These are phyloP conservation scores for Manis pentadactyla DNA, from an alignment of 2,797 vertebrate genomes.

Conservation along the genomic window DNA sequence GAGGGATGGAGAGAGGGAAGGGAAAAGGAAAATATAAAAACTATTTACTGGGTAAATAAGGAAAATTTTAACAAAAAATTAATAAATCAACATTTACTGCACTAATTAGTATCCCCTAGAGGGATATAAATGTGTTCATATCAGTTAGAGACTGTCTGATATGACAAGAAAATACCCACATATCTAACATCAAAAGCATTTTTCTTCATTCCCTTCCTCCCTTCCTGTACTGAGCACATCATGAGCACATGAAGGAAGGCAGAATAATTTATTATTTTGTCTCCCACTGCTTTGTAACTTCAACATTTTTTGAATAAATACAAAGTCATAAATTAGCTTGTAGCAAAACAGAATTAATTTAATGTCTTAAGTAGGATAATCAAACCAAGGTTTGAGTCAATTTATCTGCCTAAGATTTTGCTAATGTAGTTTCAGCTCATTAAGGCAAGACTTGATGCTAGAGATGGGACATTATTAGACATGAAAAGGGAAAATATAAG, in stretches of 20 bases:
- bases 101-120: slow-evolving; percentile 87
- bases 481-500: neutral
- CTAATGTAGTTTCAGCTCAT: slow-evolving; percentile 84
- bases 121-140: slow-evolving; percentile 88
- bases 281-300: slow-evolving; percentile 90
- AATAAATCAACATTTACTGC: slow-evolving; percentile 87
- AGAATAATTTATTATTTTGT: slow-evolving; percentile 94
- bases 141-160: slow-evolving; percentile 89
- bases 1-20: neutral
- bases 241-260: slow-evolving; percentile 87
- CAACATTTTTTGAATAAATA: slow-evolving; percentile 92
- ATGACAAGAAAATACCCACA: slow-evolving; percentile 89
- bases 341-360: slow-evolving; percentile 93
- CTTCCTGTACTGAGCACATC: slow-evolving; percentile 85
- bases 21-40: neutral
- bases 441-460: slow-evolving; percentile 79
- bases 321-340: slow-evolving; percentile 93
- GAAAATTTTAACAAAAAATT: slow-evolving; percentile 83
- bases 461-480: slow-evolving; percentile 58
- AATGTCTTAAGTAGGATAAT: slow-evolving; percentile 90
- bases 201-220: slow-evolving; percentile 87
- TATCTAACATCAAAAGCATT: slow-evolving; percentile 91
- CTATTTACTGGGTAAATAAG: slow-evolving; percentile 84
- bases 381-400: slow-evolving; percentile 91
- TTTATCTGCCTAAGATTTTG: slow-evolving; percentile 87